Evolutionary conservation across 2,797 vertebrate species (phyloP).

Genomic region (Amblyraja radiata): DNA sequence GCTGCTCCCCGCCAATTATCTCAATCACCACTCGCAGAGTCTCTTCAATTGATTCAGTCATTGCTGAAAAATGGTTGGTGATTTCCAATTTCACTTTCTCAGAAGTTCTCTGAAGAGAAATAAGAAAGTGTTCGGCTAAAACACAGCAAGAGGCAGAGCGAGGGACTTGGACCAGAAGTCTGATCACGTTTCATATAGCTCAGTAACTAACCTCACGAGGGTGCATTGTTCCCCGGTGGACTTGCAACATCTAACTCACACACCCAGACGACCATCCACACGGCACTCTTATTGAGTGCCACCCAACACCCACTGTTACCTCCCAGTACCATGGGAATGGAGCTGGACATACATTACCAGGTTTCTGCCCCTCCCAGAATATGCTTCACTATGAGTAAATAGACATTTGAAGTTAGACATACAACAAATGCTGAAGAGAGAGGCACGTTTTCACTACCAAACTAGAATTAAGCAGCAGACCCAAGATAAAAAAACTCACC

Average conservation of each 20-base stretch:
- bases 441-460: not conserved
- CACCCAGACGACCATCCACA: too few relatives aligned
- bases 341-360: not conserved
- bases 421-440: too few relatives aligned
- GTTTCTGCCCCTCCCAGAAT: not conserved
- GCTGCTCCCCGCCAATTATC: not conserved
- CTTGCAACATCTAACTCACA: too few relatives aligned
- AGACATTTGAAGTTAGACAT: too few relatives aligned
- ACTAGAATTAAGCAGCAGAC: not conserved
- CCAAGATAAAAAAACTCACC: not conserved
- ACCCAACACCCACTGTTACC: not conserved
- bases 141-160: too few relatives aligned
- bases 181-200: too few relatives aligned
- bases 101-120: not conserved
- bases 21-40: conserved; percentile 6
- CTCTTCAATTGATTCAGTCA: not conserved
- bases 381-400: too few relatives aligned
- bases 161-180: too few relatives aligned
- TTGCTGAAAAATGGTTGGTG: conserved; percentile 4
- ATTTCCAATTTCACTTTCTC: not conserved
- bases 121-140: not conserved
- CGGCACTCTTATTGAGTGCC: not conserved
- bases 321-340: not conserved
- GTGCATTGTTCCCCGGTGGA: too few relatives aligned
- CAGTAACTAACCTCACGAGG: too few relatives aligned